Base-by-base conservation (phyloP, 2,888 invertebrate species). In the Aphidius colemani region DNA sequence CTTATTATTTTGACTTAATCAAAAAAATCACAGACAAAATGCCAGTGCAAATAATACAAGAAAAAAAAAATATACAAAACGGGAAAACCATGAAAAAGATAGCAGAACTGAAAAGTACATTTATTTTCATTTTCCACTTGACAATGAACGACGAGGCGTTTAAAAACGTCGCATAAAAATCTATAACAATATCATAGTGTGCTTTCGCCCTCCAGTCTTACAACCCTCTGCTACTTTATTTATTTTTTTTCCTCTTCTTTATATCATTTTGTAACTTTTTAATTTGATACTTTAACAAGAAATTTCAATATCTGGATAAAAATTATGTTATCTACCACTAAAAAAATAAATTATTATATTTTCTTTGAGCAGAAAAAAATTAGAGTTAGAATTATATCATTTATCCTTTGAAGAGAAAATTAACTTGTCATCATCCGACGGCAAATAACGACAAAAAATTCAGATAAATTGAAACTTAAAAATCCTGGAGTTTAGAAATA, bases 1-100 rank as follows among this genome's bases (percentile, higher is more conserved):
- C 78, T 77, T 75, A 77, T 78, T 74, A 74, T 75, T 70, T 18
- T 18, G 13, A 18, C 13, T 18, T 18, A 18, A 18, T 18, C 13
- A 18, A 18, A 18, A 18, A 18, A 18, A 18, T 2, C 1, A 18
- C 13, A 18, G 1, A 30, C 30, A 30, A 30, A 30, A 30, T 30
- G 30, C 5, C 5, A 30, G 3, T 30, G 3, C 5, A 30, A 30
- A 30, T 30, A 30, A 30, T 30, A 30, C 5, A 5, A 30, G 5
- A 30, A 30, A 5, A 30, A 30, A 30, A 5, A 30, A 30, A 30
- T 18, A 18, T 3, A 18, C 3, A 30, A 30, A 30, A 30, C 30
- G 4, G 2, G 3, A 30, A 30, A 7, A 7, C 43, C n/a, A 13
- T n/a, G n/a, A 18, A n/a, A 11, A 53, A 57, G 39, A 57, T 46